Percentiles rank a stretch among this genome's conserved stretches.
These are phyloP conservation scores for Sinocyclocheilus maitianheensis DNA, from an alignment of 2,113 vertebrate genomes.

Conservation along the genomic window DNA sequence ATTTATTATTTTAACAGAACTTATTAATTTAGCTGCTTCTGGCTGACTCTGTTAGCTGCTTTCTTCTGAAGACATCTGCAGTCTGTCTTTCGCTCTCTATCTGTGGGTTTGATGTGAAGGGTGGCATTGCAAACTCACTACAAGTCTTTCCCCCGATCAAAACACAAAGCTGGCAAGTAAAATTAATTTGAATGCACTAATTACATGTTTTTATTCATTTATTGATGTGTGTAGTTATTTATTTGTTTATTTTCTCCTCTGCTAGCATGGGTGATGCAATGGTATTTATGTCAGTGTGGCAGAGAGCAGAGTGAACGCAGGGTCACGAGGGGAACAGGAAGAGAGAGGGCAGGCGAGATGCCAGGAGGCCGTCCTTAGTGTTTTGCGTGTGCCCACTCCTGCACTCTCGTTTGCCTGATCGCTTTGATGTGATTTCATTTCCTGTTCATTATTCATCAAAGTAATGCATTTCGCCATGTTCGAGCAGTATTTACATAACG, in stretches of 20 bases:
- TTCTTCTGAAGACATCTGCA: slow-evolving; percentile 7
- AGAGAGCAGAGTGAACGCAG: neutral
- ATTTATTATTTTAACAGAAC: neutral
- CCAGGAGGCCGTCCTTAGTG: slow-evolving; percentile 13
- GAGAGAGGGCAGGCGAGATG: slow-evolving; percentile 5
- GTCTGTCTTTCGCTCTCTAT: neutral
- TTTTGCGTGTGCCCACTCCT: slow-evolving; percentile 14
- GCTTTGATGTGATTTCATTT: slow-evolving; percentile 51
- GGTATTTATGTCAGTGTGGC: slow-evolving; percentile 31
- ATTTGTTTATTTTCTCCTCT: neutral
- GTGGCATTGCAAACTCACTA: neutral
- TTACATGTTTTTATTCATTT: slow-evolving; percentile 1
- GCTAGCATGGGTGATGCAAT: neutral
- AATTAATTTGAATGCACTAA: neutral
- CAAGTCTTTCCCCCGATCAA: neutral
- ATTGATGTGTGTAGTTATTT: neutral
- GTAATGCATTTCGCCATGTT: slow-evolving; percentile 48
- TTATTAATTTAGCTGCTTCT: slow-evolving; percentile 17
- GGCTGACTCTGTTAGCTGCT: slow-evolving; percentile 3
- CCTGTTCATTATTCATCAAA: slow-evolving; percentile 59
- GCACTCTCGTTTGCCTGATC: slow-evolving; percentile 43
- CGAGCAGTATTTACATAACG: slow-evolving; percentile 58
- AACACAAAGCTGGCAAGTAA: neutral
- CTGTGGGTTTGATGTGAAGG: slow-evolving; percentile 1
- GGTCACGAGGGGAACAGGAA: slow-evolving; percentile 1